These are phyloP conservation scores for Sphaerophoria rueppellii DNA, from an alignment of 2,888 invertebrate genomes.

Conservation along the genomic window DNA sequence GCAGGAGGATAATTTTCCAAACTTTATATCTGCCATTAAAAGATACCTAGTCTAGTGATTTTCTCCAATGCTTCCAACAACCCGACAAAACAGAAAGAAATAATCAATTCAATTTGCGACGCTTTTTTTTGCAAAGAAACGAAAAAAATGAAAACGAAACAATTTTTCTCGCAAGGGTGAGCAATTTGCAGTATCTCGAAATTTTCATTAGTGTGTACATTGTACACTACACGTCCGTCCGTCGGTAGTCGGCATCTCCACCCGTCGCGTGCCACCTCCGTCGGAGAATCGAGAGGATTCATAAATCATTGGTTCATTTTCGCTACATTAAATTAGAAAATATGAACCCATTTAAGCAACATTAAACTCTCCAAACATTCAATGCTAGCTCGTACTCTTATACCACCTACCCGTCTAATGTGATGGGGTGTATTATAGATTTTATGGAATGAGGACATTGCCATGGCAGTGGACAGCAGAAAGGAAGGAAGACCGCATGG, in stretches of 20 bases:
- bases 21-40: constrained; percentile 50
- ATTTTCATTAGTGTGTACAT: constrained; percentile 42
- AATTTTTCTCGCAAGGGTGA: constrained; percentile 5
- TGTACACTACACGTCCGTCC: constrained; percentile 31
- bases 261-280: constrained; percentile 47
- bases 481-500: constrained; percentile 38
- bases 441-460: constrained; percentile 40
- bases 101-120: constrained; percentile 55
- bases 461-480: constrained; percentile 25
- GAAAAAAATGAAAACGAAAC: constrained; percentile 5
- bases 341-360: constrained; percentile 81
- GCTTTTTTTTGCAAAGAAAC: constrained; percentile 2
- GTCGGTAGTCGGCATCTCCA: not conserved
- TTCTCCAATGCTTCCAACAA: not conserved
- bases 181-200: constrained; percentile 35
- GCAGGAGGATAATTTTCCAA: constrained; percentile 47
- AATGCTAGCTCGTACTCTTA: not conserved
- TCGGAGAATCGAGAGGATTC: constrained; percentile 66
- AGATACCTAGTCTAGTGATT: constrained; percentile 61
- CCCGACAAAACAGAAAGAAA: constrained; percentile 1
- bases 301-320: constrained; percentile 80
- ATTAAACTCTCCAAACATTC: constrained; percentile 75
- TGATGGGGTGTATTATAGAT: constrained; percentile 13
- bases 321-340: constrained; percentile 81
- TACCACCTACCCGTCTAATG: constrained; percentile 2